Conservation (phyloP, 2,797 vertebrate species). For the Hyperoplus immaculatus region DNA sequence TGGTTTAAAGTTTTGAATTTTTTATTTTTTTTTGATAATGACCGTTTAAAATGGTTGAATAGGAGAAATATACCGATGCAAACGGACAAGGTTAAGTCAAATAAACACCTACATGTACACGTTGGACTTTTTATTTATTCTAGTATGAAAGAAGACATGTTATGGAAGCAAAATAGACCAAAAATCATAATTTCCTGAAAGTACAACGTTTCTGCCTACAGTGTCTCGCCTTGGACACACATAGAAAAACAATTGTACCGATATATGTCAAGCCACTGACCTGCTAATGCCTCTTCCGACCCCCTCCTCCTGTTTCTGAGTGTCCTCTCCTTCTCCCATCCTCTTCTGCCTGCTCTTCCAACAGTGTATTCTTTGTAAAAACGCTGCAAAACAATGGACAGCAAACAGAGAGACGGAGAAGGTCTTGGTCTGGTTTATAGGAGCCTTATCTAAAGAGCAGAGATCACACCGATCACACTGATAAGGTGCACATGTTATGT, state of each 20-base stretch:
- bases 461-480: constrained; percentile 38
- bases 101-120: too few species aligned
- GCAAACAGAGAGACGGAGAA: not conserved
- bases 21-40: too few species aligned
- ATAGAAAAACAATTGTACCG: not conserved
- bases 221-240: not conserved
- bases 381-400: not conserved
- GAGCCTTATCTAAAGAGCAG: constrained; percentile 57
- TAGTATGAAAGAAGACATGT: too few species aligned
- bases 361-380: not conserved
- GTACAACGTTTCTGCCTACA: too few species aligned
- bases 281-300: not conserved
- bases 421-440: not conserved
- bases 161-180: too few species aligned
- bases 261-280: constrained; percentile 15
- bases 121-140: too few species aligned
- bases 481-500: constrained; percentile 32
- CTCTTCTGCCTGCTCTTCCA: not conserved
- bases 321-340: not conserved
- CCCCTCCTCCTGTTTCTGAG: not conserved
- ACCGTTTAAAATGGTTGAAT: too few species aligned
- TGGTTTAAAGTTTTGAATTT: too few species aligned
- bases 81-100: too few species aligned
- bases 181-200: too few species aligned
- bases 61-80: too few species aligned